Conservation (phyloP, 2,113 vertebrate genomes). For the Salvelinus namaycush region DNA sequence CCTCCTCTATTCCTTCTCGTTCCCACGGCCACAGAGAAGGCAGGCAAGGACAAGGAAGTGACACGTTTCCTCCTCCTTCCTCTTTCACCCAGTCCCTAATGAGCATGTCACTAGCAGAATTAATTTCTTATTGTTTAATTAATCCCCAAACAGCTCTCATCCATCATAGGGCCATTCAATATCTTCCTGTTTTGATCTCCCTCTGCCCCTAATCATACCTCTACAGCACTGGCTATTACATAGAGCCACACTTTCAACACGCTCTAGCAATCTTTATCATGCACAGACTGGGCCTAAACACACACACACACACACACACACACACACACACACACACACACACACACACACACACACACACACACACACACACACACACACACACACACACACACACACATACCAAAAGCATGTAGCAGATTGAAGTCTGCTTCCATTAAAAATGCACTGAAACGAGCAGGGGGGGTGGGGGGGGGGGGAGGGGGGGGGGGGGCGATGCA, state of each 20-base stretch:
- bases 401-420: neutral
- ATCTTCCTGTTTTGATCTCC: conserved; percentile 46
- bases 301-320: too few species aligned
- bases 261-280: conserved; percentile 36
- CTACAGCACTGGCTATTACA: conserved; percentile 59
- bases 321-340: too few species aligned
- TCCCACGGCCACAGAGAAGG: neutral
- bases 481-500: conserved; percentile 23
- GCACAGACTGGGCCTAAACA: neutral
- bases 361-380: conserved; percentile 11
- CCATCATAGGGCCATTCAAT: conserved; percentile 64
- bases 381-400: conserved; percentile 17
- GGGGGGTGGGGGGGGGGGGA: neutral
- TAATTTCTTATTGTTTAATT: conserved; percentile 76
- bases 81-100: conserved; percentile 65
- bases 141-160: conserved; percentile 73
- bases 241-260: conserved; percentile 15
- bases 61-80: conserved; percentile 30
- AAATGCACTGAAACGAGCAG: conserved; percentile 54
- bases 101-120: conserved; percentile 74
- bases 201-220: conserved; percentile 58
- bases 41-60: conserved; percentile 11
- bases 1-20: neutral
- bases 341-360: neutral
- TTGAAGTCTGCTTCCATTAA: conserved; percentile 2